phyloP scores from a whole-genome alignment of 2,113 vertebrate genomes.

The Lepus timidus region DNA sequence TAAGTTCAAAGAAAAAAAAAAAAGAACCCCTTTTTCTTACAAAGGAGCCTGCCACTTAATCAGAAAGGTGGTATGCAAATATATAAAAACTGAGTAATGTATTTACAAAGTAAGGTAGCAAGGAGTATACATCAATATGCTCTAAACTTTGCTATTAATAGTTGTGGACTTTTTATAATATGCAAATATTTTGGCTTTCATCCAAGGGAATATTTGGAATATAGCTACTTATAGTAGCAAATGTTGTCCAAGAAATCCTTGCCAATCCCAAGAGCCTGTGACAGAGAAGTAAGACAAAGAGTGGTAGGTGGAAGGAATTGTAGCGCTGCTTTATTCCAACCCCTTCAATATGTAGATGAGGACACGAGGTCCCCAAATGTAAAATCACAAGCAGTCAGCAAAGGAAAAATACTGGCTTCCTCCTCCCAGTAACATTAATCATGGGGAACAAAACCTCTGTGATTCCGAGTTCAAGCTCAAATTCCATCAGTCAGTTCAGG shows the following conservation, averaged over 20 bases:
- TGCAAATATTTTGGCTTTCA: constrained; percentile 13
- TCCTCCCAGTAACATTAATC: not conserved
- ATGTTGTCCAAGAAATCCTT: not conserved
- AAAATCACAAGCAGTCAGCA: not conserved
- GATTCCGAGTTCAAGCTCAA: not conserved
- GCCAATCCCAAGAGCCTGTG: not conserved
- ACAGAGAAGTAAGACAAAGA: not conserved
- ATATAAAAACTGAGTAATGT: not conserved
- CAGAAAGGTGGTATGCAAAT: not conserved
- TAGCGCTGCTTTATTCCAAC: not conserved
- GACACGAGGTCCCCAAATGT: not conserved
- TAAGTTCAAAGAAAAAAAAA: constrained; percentile 28
- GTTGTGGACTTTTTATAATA: constrained; percentile 32
- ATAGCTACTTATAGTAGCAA: not conserved
- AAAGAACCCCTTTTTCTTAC: not conserved
- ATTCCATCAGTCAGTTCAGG: not conserved
- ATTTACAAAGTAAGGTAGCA: not conserved
- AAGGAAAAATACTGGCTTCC: not conserved
- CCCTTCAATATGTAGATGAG: not conserved
- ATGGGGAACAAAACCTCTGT: not conserved
- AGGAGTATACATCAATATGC: not conserved
- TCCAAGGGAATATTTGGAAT: constrained; percentile 6
- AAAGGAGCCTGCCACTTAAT: not conserved
- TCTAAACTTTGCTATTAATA: constrained; percentile 12
- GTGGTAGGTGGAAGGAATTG: not conserved